Evolutionary conservation across 2,113 vertebrate genomes (phyloP).

Genomic region (Porphyrio hochstetteri): DNA sequence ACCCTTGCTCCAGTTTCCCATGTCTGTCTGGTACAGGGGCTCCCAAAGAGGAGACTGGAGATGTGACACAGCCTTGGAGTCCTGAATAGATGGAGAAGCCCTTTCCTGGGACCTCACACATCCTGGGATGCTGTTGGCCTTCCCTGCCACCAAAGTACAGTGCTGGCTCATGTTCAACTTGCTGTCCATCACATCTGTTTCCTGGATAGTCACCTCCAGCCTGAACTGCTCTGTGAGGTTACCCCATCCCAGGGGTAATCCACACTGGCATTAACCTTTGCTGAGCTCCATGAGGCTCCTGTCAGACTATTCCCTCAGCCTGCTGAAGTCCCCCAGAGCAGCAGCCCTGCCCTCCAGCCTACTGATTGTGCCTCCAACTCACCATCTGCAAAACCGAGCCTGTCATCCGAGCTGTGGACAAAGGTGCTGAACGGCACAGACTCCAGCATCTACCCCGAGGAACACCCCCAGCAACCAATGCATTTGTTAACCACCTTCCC

Average conservation of each 20-base stretch:
- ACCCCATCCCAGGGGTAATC: background rate
- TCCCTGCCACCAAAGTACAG: background rate
- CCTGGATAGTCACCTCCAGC: background rate
- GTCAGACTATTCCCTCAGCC: background rate
- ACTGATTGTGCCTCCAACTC: background rate
- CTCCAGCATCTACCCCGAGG: background rate
- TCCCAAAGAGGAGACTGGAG: background rate
- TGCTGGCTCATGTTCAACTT: background rate
- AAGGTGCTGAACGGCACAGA: background rate
- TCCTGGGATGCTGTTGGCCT: too few relatives aligned
- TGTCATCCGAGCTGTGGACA: background rate
- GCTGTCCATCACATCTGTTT: background rate
- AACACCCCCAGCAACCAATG: background rate
- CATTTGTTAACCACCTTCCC: background rate
- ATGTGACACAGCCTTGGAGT: accelerated
- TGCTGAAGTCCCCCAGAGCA: background rate
- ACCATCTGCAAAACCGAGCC: background rate
- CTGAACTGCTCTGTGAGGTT: background rate
- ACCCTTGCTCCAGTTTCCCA: background rate
- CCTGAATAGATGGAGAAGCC: background rate
- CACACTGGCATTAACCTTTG: background rate
- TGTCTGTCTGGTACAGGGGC: background rate
- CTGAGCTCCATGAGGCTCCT: background rate
- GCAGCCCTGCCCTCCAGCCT: background rate
- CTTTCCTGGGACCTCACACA: background rate